Percentiles rank a stretch among this genome's conserved stretches.
phyloP scores from a whole-genome alignment of 2,797 vertebrate genomes.

The Lithobates sylvaticus region DNA sequence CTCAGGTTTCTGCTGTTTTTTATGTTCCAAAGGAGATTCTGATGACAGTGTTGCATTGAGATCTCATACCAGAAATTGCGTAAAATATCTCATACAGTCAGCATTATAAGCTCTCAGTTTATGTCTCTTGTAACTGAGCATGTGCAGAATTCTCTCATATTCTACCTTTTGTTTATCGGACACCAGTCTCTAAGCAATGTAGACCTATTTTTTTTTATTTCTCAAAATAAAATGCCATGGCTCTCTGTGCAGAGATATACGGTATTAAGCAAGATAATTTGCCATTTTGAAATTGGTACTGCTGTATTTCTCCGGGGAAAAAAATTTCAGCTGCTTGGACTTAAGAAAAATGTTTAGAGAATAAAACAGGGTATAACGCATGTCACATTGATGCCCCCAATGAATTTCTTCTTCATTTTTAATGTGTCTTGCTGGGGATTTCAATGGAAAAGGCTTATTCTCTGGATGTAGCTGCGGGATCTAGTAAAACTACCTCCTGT shows the following conservation, averaged over 20 bases:
- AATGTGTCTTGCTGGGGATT: neutral
- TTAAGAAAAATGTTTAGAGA: neutral
- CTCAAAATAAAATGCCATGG: no score
- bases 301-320: neutral
- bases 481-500: neutral
- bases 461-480: neutral
- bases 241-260: neutral
- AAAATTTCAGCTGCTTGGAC: neutral
- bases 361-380: neutral
- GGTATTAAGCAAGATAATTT: neutral
- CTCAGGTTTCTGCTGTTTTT: slow-evolving; percentile 44
- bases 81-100: neutral
- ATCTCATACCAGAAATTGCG: neutral
- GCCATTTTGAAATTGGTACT: neutral
- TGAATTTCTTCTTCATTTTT: neutral
- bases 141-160: neutral
- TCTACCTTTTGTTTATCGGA: neutral
- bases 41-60: neutral
- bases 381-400: neutral
- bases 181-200: neutral
- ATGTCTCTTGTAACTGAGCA: neutral
- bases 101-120: neutral
- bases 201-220: no score
- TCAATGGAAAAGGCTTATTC: neutral
- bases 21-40: neutral